These are phyloP conservation scores for Tinamus major DNA, from an alignment of 2,797 vertebrate genomes.

Conservation along the genomic window DNA sequence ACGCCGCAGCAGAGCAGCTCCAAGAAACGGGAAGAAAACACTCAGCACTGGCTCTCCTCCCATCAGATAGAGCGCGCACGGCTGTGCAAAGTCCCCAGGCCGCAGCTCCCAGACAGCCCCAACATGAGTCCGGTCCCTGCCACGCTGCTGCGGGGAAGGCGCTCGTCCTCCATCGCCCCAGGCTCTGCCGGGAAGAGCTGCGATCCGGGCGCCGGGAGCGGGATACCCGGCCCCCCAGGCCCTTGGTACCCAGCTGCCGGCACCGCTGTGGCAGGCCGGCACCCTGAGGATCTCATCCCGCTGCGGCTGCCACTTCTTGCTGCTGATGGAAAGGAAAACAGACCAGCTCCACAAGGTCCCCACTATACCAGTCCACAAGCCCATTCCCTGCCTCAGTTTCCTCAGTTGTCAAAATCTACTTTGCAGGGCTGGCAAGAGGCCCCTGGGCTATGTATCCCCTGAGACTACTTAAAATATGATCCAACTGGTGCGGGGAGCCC, in stretches of 20 bases:
- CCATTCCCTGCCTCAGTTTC: background rate
- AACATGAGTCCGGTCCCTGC: fast-evolving
- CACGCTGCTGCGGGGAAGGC: fast-evolving
- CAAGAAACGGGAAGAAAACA: background rate
- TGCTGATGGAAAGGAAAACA: background rate
- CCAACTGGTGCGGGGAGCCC: background rate
- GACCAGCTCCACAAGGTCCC: background rate
- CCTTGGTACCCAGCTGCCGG: background rate
- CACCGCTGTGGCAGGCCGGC: fast-evolving
- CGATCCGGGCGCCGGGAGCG: fast-evolving
- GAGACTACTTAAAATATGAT: background rate
- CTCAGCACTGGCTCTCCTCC: background rate
- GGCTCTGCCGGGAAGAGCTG: background rate
- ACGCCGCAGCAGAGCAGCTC: background rate
- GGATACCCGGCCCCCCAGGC: background rate
- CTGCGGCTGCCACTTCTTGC: background rate
- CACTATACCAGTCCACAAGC: fast-evolving
- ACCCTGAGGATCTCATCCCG: background rate
- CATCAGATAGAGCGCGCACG: background rate
- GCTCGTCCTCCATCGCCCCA: fast-evolving
- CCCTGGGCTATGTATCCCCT: background rate
- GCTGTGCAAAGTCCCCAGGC: background rate
- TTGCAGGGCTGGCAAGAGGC: background rate
- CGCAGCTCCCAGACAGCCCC: background rate
- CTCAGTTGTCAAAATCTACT: background rate